A percentile compares a stretch with the other conserved stretches of the same genome.
Conservation (phyloP, 2,113 vertebrate genomes). For the Corythornis vintsioides region DNA sequence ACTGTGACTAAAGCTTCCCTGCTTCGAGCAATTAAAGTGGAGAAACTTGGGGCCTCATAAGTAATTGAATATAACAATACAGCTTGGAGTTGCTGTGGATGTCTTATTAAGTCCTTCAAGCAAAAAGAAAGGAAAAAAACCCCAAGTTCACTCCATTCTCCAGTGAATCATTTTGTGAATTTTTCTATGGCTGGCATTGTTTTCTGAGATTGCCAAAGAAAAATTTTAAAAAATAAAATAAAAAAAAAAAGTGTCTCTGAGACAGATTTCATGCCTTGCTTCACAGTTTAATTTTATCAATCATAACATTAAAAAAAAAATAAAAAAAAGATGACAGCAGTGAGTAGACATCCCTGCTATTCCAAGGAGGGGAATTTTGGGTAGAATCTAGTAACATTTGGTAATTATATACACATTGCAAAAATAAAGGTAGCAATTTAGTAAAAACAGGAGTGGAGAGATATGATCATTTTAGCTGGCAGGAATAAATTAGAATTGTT, state of each 20-base stretch:
- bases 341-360: slow-evolving; percentile 48
- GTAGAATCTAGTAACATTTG: slow-evolving; percentile 52
- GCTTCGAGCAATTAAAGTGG: slow-evolving; percentile 77
- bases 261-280: slow-evolving; percentile 60
- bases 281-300: slow-evolving; percentile 70
- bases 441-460: slow-evolving; percentile 56
- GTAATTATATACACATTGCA: slow-evolving; percentile 77
- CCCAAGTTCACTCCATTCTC: neutral
- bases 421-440: slow-evolving; percentile 73
- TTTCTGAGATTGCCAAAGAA: neutral
- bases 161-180: neutral
- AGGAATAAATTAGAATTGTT: slow-evolving; percentile 58
- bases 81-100: slow-evolving; percentile 66
- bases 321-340: slow-evolving; percentile 44
- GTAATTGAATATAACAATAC: slow-evolving; percentile 72
- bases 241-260: neutral
- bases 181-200: neutral
- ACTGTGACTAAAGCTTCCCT: slow-evolving; percentile 78
- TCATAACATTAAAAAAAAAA: slow-evolving; percentile 58
- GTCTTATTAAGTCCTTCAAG: slow-evolving; percentile 66
- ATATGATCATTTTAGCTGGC: slow-evolving; percentile 54
- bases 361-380: slow-evolving; percentile 66
- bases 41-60: slow-evolving; percentile 67
- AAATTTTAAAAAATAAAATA: neutral
- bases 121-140: neutral